A percentile compares a stretch with the other conserved stretches of the same genome.
These are phyloP conservation scores for Drosophila ironensis DNA, from an alignment of 1,140 invertebrate genomes.

Conservation along the genomic window DNA sequence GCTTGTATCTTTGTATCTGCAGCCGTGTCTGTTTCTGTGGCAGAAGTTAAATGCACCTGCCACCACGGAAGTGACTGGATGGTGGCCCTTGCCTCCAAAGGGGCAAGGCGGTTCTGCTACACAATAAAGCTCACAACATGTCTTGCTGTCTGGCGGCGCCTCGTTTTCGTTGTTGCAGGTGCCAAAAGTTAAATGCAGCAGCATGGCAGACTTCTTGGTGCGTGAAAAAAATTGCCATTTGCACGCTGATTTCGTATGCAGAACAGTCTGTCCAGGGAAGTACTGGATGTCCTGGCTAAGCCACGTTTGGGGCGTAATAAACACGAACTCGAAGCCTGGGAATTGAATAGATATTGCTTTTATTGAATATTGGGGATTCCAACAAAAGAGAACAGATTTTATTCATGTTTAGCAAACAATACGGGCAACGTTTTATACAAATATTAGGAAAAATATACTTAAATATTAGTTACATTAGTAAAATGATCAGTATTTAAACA, in stretches of 20 bases:
- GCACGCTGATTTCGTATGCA: slow-evolving; percentile 23
- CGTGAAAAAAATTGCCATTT: slow-evolving; percentile 52
- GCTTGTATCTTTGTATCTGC: neutral
- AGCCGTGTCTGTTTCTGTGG: slow-evolving; percentile 53
- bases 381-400: too few relatives aligned
- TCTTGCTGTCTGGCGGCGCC: slow-evolving; percentile 45
- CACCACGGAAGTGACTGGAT: slow-evolving; percentile 35
- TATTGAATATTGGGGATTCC: too few relatives aligned
- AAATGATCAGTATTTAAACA: too few relatives aligned
- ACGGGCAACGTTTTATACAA: too few relatives aligned
- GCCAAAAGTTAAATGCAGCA: slow-evolving; percentile 52
- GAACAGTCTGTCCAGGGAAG: neutral
- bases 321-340: too few relatives aligned
- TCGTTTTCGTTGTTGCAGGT: slow-evolving; percentile 44
- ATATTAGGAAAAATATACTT: too few relatives aligned
- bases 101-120: slow-evolving; percentile 1
- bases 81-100: slow-evolving; percentile 18
- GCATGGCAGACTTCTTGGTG: slow-evolving; percentile 37
- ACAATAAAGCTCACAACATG: slow-evolving; percentile 33
- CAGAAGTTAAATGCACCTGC: slow-evolving; percentile 78
- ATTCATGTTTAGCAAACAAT: too few relatives aligned
- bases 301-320: too few relatives aligned
- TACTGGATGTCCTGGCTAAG: neutral
- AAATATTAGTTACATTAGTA: too few relatives aligned
- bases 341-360: too few relatives aligned